phyloP scores from a whole-genome alignment of 2,797 vertebrate genomes.

The Crypturellus tataupa region DNA sequence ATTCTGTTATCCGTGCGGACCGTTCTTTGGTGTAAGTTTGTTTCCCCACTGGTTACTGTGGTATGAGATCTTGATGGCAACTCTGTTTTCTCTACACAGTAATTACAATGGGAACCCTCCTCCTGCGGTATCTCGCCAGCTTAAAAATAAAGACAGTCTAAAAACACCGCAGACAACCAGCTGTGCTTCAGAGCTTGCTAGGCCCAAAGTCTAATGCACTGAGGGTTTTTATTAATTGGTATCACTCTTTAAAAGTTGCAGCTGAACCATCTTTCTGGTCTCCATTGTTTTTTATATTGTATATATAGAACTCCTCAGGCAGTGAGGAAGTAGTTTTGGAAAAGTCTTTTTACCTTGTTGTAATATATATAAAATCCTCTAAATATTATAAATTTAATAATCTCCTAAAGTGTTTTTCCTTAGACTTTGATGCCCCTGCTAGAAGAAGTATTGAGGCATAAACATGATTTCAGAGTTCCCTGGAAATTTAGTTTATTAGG shows the following conservation, averaged over 20 bases:
- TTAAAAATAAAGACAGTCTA: constrained; percentile 17
- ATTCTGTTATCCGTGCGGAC: neutral
- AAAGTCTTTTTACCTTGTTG: no score
- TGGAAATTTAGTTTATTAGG: neutral
- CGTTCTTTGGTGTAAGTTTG: neutral
- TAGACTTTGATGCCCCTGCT: neutral
- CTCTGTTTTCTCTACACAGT: neutral
- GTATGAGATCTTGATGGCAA: neutral
- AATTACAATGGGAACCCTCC: neutral
- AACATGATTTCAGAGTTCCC: neutral
- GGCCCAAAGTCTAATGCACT: neutral
- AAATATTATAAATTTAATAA: neutral
- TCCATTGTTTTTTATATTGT: neutral
- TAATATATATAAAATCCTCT: neutral
- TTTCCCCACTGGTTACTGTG: neutral
- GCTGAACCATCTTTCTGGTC: neutral
- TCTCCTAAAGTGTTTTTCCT: neutral
- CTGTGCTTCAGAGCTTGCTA: neutral
- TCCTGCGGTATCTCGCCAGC: neutral
- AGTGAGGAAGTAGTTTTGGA: neutral
- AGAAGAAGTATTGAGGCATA: neutral
- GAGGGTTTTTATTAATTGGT: neutral
- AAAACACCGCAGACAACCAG: neutral
- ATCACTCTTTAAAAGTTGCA: neutral
- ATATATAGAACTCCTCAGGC: neutral